Conservation (phyloP, 2,113 vertebrate genomes). For the Dryoscopus gambensis region DNA sequence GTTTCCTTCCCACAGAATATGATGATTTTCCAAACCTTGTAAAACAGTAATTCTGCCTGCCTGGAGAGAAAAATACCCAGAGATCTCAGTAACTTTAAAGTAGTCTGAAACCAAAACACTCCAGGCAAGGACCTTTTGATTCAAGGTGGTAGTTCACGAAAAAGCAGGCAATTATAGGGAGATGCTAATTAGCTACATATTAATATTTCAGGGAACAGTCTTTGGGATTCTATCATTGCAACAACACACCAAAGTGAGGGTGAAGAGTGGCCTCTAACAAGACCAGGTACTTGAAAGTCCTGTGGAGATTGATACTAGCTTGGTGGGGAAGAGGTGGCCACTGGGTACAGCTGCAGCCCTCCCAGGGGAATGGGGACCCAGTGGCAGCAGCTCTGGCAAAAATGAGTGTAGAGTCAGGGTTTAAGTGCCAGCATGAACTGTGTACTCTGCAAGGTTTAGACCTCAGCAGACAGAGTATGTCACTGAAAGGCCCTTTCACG, state of each 20-base stretch:
- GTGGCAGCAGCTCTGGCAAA: neutral
- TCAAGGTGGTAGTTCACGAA: neutral
- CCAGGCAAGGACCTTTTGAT: neutral
- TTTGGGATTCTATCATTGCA: neutral
- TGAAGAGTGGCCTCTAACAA: neutral
- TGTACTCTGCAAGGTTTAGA: neutral
- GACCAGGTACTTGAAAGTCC: neutral
- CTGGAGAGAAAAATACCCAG: neutral
- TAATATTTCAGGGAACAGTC: neutral
- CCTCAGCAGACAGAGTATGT: neutral
- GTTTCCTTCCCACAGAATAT: neutral
- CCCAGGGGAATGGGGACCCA: fast-evolving
- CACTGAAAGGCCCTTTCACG: neutral
- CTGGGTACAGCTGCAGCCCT: neutral
- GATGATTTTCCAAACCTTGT: neutral
- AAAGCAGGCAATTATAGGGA: neutral
- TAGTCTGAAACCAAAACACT: neutral
- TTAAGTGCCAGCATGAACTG: neutral
- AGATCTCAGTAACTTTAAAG: neutral
- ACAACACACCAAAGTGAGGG: neutral
- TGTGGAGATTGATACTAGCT: neutral
- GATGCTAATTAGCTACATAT: neutral
- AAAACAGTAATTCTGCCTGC: neutral
- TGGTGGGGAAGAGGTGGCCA: fast-evolving
- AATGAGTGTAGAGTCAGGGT: neutral